Conservation (phyloP, 2,888 invertebrate genomes). For the Latrodectus elegans region DNA sequence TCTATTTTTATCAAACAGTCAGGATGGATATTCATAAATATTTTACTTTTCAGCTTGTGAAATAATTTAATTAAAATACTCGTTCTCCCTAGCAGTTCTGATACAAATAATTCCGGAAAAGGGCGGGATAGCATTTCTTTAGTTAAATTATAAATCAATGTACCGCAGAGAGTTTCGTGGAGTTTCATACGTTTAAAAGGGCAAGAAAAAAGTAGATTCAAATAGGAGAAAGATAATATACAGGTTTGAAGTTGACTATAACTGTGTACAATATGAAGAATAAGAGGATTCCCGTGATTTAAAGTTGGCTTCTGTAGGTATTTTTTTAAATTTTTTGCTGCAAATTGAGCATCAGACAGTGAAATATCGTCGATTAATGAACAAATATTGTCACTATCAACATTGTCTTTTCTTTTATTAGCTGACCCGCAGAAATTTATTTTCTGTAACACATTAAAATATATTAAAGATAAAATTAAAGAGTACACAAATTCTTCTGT, state of each 20-base stretch:
- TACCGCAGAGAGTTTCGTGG: constrained; percentile 53
- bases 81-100: constrained; percentile 71
- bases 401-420: neutral
- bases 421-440: neutral
- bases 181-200: constrained; percentile 27
- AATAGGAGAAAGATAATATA: constrained; percentile 71
- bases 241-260: constrained; percentile 75
- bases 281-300: constrained; percentile 70
- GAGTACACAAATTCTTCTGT: constrained; percentile 49
- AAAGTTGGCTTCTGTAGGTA: constrained; percentile 69
- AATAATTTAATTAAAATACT: constrained; percentile 74
- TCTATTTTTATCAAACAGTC: constrained; percentile 18
- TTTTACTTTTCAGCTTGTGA: constrained; percentile 11
- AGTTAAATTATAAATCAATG: constrained; percentile 70
- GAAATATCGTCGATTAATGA: constrained; percentile 11
- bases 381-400: neutral
- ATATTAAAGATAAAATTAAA: constrained; percentile 47
- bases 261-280: constrained; percentile 72
- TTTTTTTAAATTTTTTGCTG: constrained; percentile 68
- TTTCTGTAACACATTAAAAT: constrained; percentile 30
- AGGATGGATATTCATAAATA: constrained; percentile 14
- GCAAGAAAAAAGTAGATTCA: constrained; percentile 73
- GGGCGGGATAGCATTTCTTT: constrained; percentile 59
- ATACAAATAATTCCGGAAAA: constrained; percentile 65
- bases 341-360: constrained; percentile 6